Conservation (phyloP, 2,113 vertebrate genomes). For the Etheostoma spectabile region DNA sequence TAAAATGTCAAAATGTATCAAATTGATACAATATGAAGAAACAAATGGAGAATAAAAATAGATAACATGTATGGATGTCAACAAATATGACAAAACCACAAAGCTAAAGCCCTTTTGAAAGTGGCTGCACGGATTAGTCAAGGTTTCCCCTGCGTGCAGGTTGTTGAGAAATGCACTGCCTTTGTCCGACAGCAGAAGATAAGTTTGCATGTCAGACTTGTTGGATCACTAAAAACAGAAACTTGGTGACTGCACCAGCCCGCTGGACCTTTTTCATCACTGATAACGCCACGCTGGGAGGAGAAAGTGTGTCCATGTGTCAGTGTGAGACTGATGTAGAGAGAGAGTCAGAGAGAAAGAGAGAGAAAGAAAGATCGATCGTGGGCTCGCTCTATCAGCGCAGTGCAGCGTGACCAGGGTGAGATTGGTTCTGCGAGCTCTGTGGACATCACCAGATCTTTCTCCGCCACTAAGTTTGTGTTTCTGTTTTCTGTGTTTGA, state of each 20-base stretch:
- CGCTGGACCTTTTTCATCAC: conserved; percentile 47
- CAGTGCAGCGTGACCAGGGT: conserved; percentile 46
- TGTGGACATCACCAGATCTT: conserved; percentile 46
- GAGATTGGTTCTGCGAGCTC: conserved; percentile 62
- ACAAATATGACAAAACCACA: neutral
- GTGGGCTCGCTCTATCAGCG: conserved; percentile 34
- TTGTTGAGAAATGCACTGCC: conserved; percentile 4
- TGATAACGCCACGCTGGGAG: conserved; percentile 18
- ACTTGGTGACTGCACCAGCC: conserved; percentile 22
- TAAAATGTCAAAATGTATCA: neutral
- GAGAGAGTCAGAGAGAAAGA: conserved; percentile 15
- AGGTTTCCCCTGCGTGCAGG: neutral
- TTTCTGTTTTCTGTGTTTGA: conserved; percentile 27
- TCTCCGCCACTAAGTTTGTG: neutral
- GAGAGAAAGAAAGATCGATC: neutral
- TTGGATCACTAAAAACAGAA: conserved; percentile 39
- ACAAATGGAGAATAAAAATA: neutral
- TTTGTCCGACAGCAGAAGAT: conserved; percentile 4
- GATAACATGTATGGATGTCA: neutral
- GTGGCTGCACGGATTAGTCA: neutral
- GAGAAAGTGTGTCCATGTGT: conserved; percentile 33
- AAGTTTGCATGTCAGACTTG: conserved; percentile 26
- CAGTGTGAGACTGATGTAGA: conserved; percentile 46
- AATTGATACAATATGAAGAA: neutral
- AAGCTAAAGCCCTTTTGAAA: neutral